Evolutionary conservation across 2,113 vertebrate genomes (phyloP).

Genomic region (Raja brachyura): DNA sequence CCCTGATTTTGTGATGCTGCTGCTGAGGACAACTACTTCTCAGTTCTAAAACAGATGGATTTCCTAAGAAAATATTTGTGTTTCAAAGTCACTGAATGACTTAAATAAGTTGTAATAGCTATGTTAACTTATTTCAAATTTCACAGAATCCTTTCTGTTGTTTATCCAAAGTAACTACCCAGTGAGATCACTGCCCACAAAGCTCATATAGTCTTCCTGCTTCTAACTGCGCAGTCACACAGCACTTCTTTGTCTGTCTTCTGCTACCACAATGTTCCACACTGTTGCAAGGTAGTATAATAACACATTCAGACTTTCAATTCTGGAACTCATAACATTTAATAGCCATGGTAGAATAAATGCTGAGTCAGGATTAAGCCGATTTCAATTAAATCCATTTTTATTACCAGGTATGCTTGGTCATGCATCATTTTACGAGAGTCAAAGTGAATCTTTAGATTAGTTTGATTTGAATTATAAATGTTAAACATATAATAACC

Average conservation of each 20-base stretch:
- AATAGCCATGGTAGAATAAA: not conserved
- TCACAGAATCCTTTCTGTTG: not conserved
- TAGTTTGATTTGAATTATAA: not conserved
- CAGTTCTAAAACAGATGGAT: not conserved
- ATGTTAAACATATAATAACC: not conserved
- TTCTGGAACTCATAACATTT: constrained; percentile 6
- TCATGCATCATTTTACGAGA: not conserved
- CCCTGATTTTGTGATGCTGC: no score
- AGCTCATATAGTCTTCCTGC: not conserved
- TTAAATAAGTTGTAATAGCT: not conserved
- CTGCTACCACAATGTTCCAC: constrained; percentile 5
- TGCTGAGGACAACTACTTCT: not conserved
- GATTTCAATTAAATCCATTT: not conserved
- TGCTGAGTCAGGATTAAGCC: not conserved
- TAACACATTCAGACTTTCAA: not conserved
- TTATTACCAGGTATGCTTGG: not conserved
- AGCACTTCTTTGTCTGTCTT: constrained; percentile 11
- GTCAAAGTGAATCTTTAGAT: not conserved
- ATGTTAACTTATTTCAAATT: not conserved
- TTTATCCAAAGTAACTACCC: not conserved
- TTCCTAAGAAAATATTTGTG: not conserved
- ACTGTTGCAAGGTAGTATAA: not conserved
- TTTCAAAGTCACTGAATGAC: not conserved
- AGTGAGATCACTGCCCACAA: constrained; percentile 8
- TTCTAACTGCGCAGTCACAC: constrained; percentile 2